Evolutionary conservation across 2,888 invertebrate genomes (phyloP), one percentile per base, ranked within the genome.

Genomic region (Drosophila infuscata): DNA sequence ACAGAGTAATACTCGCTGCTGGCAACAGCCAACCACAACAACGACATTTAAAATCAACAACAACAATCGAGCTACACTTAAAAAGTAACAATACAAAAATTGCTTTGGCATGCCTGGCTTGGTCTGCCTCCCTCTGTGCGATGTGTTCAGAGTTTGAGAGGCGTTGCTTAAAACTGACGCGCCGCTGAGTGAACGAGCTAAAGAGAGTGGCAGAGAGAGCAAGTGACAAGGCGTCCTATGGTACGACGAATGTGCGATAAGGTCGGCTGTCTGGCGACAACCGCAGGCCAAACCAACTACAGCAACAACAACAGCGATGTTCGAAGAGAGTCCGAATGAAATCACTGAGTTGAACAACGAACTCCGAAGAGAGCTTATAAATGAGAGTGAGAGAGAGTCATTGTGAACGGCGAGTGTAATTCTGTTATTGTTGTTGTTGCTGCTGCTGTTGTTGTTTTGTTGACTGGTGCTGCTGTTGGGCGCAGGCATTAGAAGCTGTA

Each of bases 151-250:
- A 57, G 61, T 72, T 81, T 73, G 76, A 89, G 89, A 90, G 87
- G 87, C 87, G 87, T 88, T 82, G 87, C 87, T 90, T 89, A 86
- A 88, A 90, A 76, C 61, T 38, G 72, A 64, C 66, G 70, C 63
- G 69, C 59, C 59, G 70, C 56, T 69, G 38, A 41, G 58, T 71
- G 70, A 54, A 86, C 75, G 74, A 77, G 79, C 56, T 38, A 38
- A 11, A 29, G 81, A 59, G 68, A 59, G 70, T 69, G 70, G 76
- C 38, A 72, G 68, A 32, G 59, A 76, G 49, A 76, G 56, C 3
- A 65, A 59, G 46, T 69, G 67, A 52, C 51, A 68, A 57, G 51
- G 61, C 60, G 46, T 48, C 60, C 62, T 61, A 57, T 49, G 41
- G 48, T 62, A 54, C 52, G 53, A 33, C 70, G 57, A 77, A 60